Conservation (phyloP, 2,888 invertebrate species). For the Isotomurus palustris region DNA sequence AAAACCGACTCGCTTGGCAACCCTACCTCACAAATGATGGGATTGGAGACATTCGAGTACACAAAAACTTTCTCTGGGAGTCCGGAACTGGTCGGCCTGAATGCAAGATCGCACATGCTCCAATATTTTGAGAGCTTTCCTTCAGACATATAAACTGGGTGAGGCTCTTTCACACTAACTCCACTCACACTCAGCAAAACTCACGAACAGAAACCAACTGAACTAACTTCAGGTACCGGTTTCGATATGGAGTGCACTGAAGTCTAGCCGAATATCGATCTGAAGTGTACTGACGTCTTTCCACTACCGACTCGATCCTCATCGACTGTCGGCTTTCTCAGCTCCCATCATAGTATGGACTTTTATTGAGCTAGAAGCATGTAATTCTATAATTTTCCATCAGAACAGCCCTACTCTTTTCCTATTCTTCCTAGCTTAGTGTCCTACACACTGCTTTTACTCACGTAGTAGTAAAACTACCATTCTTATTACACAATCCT, state of each 20-base stretch:
- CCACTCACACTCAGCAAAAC: neutral
- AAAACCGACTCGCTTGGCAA: neutral
- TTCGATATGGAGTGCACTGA: conserved; percentile 5
- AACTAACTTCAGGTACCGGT: conserved; percentile 11
- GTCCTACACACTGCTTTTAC: too few relatives aligned
- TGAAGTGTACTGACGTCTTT: conserved; percentile 43
- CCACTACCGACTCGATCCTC: conserved; percentile 32
- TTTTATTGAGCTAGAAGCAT: too few relatives aligned
- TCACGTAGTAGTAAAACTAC: too few relatives aligned
- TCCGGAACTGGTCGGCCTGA: neutral
- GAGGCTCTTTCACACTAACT: conserved; percentile 11
- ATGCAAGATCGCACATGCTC: conserved; percentile 4
- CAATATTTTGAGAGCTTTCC: neutral
- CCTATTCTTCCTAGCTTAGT: too few relatives aligned
- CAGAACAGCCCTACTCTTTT: too few relatives aligned
- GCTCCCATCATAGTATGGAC: too few relatives aligned
- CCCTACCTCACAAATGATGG: neutral
- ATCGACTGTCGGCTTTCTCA: conserved; percentile 22
- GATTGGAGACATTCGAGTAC: neutral
- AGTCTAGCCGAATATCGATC: conserved; percentile 21
- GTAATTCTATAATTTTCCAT: too few relatives aligned
- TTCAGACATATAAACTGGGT: conserved; percentile 9
- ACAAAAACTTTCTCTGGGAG: neutral
- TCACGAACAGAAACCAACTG: conserved; percentile 6
- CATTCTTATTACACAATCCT: too few relatives aligned